Evolutionary conservation across 2,888 invertebrate genomes (phyloP).

Genomic region (Caenorhabditis sp.): DNA sequence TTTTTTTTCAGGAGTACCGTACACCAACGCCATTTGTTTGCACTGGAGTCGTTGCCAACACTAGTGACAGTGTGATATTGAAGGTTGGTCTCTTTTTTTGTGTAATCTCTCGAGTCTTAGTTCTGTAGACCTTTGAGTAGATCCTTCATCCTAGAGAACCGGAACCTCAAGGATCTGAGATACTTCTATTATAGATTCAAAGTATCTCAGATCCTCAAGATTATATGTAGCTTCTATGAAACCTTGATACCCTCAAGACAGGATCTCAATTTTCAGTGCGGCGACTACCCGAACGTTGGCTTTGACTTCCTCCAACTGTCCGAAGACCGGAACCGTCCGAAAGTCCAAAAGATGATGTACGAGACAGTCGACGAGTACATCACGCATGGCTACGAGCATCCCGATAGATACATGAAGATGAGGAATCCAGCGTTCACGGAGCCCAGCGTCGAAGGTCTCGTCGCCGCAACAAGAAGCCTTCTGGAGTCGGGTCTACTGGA

Average conservation of each 20-base stretch:
- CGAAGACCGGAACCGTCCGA: conserved; percentile 4
- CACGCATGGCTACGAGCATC: background rate
- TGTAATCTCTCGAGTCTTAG: background rate
- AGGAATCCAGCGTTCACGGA: background rate
- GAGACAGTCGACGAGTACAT: conserved; percentile 21
- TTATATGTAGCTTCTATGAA: too few species aligned
- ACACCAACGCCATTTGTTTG: conserved; percentile 5
- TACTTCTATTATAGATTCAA: too few species aligned
- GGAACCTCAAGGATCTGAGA: too few species aligned
- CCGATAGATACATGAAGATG: background rate
- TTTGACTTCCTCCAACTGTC: conserved; percentile 5
- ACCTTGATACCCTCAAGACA: background rate
- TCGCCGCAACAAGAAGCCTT: background rate
- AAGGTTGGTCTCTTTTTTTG: conserved; percentile 7
- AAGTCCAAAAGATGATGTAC: conserved; percentile 39
- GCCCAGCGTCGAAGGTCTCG: background rate
- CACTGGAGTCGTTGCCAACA: conserved; percentile 6
- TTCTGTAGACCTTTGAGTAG: too few species aligned
- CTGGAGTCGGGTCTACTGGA: background rate
- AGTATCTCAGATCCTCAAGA: too few species aligned
- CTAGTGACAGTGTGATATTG: background rate
- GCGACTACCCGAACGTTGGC: conserved; percentile 16
- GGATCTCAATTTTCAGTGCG: conserved; percentile 26
- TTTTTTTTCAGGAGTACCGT: conserved; percentile 27
- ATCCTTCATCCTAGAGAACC: too few species aligned